Conservation (phyloP, 1,140 invertebrate genomes). For the Copidosoma floridanum region DNA sequence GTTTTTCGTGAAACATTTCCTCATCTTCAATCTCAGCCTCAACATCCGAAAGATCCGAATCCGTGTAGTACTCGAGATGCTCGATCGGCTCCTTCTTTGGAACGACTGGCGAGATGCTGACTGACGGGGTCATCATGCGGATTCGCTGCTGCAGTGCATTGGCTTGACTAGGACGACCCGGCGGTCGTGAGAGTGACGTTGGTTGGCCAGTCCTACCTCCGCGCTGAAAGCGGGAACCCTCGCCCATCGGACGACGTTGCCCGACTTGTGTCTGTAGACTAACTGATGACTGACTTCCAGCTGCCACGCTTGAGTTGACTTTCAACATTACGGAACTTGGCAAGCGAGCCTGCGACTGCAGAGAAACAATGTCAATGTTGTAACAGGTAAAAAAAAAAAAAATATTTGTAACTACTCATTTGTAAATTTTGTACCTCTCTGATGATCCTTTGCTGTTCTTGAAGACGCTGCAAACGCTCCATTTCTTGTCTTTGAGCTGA, state of each 20-base stretch:
- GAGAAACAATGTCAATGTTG: neutral
- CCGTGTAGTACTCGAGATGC: constrained; percentile 48
- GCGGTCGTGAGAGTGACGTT: constrained; percentile 51
- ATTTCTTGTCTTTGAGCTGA: constrained; percentile 89
- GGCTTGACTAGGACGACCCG: constrained; percentile 27
- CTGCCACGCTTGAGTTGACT: constrained; percentile 39
- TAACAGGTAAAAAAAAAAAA: neutral
- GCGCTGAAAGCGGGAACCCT: constrained; percentile 34
- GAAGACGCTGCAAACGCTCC: constrained; percentile 79
- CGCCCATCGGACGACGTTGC: constrained; percentile 44
- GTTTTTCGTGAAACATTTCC: constrained; percentile 36
- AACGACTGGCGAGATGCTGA: constrained; percentile 55
- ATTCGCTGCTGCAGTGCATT: constrained; percentile 52
- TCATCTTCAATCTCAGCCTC: constrained; percentile 43
- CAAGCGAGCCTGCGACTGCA: constrained; percentile 46
- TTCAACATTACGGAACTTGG: constrained; percentile 48
- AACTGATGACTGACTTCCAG: constrained; percentile 32
- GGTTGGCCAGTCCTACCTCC: constrained; percentile 40
- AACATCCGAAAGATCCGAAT: constrained; percentile 50
- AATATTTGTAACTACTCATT: constrained; percentile 59
- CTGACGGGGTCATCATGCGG: constrained; percentile 57
- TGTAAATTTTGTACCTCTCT: constrained; percentile 66
- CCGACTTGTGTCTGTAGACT: constrained; percentile 40
- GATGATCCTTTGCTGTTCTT: constrained; percentile 78
- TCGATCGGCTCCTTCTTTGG: constrained; percentile 49